Evolutionary conservation across 2,113 vertebrate species (phyloP).

Genomic region (Zeus faber): DNA sequence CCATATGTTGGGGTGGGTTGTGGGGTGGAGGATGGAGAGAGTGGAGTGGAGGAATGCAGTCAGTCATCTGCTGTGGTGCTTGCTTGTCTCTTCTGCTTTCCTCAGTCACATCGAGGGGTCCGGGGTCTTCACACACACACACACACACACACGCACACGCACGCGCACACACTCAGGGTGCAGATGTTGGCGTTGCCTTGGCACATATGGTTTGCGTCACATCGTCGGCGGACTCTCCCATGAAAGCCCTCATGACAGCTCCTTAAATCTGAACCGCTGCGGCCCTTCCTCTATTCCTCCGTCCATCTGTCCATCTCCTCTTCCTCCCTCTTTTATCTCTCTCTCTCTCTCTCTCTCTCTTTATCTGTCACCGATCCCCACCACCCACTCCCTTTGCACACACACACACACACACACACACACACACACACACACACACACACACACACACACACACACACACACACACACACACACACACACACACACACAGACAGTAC

Average conservation of each 20-base stretch:
- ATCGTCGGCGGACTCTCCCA: slow-evolving; percentile 35
- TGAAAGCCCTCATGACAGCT: slow-evolving; percentile 54
- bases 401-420: background rate
- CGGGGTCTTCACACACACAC: slow-evolving; percentile 13
- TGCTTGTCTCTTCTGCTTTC: too few relatives aligned
- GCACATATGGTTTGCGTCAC: slow-evolving; percentile 63
- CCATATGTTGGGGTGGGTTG: too few relatives aligned
- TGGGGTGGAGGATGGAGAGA: too few relatives aligned
- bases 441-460: background rate
- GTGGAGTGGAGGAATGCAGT: too few relatives aligned
- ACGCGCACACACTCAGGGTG: slow-evolving; percentile 14
- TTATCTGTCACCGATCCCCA: background rate
- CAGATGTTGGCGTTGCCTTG: slow-evolving; percentile 42
- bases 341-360: background rate
- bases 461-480: slow-evolving; percentile 3
- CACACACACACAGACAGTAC: slow-evolving; percentile 14
- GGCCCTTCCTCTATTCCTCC: background rate
- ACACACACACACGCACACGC: slow-evolving; percentile 7
- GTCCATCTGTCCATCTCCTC: background rate
- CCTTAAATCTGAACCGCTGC: slow-evolving; percentile 38
- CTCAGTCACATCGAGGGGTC: too few relatives aligned
- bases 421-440: background rate
- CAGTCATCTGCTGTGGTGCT: too few relatives aligned
- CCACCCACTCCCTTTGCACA: background rate
- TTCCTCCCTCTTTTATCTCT: background rate